phyloP scores from a whole-genome alignment of 2,113 vertebrate species.

The Alces alces region DNA sequence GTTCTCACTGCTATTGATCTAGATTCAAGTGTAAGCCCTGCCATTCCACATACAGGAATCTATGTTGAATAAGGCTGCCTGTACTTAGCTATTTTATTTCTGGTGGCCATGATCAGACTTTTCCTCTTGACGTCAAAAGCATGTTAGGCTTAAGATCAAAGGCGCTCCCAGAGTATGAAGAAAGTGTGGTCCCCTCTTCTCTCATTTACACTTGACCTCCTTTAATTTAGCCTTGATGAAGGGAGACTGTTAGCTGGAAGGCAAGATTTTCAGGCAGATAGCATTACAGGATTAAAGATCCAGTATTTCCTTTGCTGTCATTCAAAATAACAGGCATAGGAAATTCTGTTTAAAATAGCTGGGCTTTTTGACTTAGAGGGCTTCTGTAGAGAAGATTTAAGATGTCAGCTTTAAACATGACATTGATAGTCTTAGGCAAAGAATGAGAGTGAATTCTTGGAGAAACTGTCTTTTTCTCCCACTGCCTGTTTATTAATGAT shows the following conservation, averaged over 20 bases:
- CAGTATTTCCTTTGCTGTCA: conserved; percentile 75
- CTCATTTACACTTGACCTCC: background rate
- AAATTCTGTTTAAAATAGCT: conserved; percentile 76
- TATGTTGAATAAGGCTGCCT: background rate
- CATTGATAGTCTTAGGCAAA: conserved; percentile 77
- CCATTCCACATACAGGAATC: background rate
- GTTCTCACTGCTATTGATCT: conserved; percentile 15
- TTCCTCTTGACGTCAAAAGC: conserved; percentile 36
- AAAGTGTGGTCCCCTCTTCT: background rate
- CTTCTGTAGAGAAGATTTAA: conserved; percentile 75
- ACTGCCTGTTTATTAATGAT: conserved; percentile 78
- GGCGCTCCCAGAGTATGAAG: background rate
- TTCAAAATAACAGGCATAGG: conserved; percentile 75
- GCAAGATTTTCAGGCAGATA: conserved; percentile 62
- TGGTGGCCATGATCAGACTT: background rate
- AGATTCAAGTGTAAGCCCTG: conserved; percentile 18
- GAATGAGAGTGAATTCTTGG: conserved; percentile 70
- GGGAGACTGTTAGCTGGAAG: conserved; percentile 43
- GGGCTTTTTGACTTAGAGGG: conserved; percentile 75
- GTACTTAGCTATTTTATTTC: background rate
- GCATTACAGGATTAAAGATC: conserved; percentile 67
- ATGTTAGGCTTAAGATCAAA: conserved; percentile 9
- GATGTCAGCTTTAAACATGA: conserved; percentile 78
- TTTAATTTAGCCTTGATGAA: conserved; percentile 58
- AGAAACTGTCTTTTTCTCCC: conserved; percentile 70